These are phyloP conservation scores for Chelonoidis abingdonii DNA, from an alignment of 2,113 vertebrate genomes.

Conservation along the genomic window DNA sequence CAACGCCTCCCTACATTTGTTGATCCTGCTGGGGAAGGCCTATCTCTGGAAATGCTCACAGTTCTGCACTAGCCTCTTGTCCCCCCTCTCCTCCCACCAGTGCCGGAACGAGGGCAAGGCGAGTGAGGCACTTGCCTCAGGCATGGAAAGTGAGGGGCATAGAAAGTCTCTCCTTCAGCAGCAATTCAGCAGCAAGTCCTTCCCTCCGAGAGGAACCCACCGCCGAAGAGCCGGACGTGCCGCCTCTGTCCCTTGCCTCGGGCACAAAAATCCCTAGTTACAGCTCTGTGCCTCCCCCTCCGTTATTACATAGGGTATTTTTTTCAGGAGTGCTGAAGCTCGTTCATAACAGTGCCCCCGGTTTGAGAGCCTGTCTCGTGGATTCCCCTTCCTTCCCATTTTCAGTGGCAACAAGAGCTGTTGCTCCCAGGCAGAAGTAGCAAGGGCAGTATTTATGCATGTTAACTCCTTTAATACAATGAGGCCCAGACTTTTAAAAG, in stretches of 20 bases:
- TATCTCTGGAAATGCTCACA: background rate
- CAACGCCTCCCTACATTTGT: background rate
- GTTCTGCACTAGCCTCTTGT: accelerated
- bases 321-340: background rate
- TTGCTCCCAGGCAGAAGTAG: background rate
- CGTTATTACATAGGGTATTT: background rate
- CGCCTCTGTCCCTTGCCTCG: too few relatives aligned
- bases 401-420: background rate
- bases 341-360: background rate
- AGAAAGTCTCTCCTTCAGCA: too few relatives aligned
- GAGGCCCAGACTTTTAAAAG: background rate
- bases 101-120: too few relatives aligned
- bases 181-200: too few relatives aligned
- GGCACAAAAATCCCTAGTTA: too few relatives aligned
- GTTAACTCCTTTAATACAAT: background rate
- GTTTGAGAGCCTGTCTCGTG: background rate
- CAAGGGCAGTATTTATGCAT: background rate
- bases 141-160: too few relatives aligned
- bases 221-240: too few relatives aligned
- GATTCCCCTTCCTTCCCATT: background rate
- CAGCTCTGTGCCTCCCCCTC: too few relatives aligned
- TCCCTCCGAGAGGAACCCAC: too few relatives aligned
- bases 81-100: too few relatives aligned
- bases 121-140: too few relatives aligned
- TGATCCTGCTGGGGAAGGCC: background rate